These are phyloP conservation scores for Procavia capensis DNA, from an alignment of 2,113 vertebrate genomes.

Conservation along the genomic window DNA sequence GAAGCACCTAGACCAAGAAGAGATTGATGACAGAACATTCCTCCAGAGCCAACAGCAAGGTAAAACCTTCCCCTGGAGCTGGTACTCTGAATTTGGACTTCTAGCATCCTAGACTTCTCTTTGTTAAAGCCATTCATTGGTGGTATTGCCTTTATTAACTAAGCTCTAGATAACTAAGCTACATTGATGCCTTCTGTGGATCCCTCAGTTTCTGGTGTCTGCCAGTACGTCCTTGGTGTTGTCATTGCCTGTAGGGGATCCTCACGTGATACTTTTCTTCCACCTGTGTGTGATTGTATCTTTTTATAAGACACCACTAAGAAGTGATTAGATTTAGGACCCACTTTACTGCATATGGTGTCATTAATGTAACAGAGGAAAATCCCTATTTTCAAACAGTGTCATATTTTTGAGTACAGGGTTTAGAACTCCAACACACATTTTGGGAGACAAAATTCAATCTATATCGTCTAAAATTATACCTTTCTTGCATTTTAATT, in stretches of 20 bases:
- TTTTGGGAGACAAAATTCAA: neutral
- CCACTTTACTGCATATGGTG: neutral
- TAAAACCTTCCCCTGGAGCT: too few species aligned
- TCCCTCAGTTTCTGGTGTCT: neutral
- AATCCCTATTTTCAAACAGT: neutral
- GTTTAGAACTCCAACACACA: neutral
- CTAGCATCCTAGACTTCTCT: too few species aligned
- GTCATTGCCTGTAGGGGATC: neutral
- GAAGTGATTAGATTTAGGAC: neutral
- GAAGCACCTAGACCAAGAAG: too few species aligned
- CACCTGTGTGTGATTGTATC: neutral
- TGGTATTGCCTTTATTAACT: too few species aligned
- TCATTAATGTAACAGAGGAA: neutral
- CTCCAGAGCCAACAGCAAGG: too few species aligned
- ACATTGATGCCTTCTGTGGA: neutral
- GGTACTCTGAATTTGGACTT: too few species aligned
- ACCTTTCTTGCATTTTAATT: neutral
- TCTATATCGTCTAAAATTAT: neutral
- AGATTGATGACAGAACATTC: too few species aligned
- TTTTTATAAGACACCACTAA: neutral
- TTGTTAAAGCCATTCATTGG: too few species aligned
- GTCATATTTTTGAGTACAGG: neutral
- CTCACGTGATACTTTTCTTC: neutral
- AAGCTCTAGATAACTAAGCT: too few species aligned
- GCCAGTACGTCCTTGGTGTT: neutral